Percentiles rank a stretch among this genome's conserved stretches.
Evolutionary conservation across 2,888 invertebrate genomes (phyloP).

Genomic region (Hoplodrina blanda): DNA sequence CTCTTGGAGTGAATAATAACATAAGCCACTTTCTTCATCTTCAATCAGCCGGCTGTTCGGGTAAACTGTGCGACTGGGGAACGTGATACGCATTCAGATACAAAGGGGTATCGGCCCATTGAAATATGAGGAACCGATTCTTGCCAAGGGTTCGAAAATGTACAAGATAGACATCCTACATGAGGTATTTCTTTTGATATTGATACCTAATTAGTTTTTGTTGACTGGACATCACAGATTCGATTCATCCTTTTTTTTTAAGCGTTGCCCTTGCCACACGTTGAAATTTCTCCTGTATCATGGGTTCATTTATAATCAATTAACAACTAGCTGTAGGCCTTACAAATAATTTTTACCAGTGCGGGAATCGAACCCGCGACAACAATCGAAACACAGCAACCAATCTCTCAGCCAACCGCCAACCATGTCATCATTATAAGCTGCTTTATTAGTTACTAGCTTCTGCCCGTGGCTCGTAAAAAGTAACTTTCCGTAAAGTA

Average conservation of each 20-base stretch:
- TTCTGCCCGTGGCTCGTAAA: too few species aligned
- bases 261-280: too few species aligned
- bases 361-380: too few species aligned
- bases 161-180: slow-evolving; percentile 21
- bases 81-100: slow-evolving; percentile 73
- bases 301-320: too few species aligned
- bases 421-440: too few species aligned
- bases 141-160: slow-evolving; percentile 20
- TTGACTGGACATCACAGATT: neutral
- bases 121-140: slow-evolving; percentile 59
- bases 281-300: too few species aligned
- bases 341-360: too few species aligned
- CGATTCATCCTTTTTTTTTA: neutral
- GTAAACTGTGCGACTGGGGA: slow-evolving; percentile 67
- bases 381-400: too few species aligned
- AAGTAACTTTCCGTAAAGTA: too few species aligned
- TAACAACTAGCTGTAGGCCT: too few species aligned
- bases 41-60: slow-evolving; percentile 71
- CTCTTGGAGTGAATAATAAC: slow-evolving; percentile 53
- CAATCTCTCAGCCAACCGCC: too few species aligned
- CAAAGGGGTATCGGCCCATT: slow-evolving; percentile 51
- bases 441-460: too few species aligned
- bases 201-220: neutral
- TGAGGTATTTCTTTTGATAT: slow-evolving; percentile 1
- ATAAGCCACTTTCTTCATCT: slow-evolving; percentile 66